Conservation (phyloP, 2,888 invertebrate species). For the Oeneis ivallda region DNA sequence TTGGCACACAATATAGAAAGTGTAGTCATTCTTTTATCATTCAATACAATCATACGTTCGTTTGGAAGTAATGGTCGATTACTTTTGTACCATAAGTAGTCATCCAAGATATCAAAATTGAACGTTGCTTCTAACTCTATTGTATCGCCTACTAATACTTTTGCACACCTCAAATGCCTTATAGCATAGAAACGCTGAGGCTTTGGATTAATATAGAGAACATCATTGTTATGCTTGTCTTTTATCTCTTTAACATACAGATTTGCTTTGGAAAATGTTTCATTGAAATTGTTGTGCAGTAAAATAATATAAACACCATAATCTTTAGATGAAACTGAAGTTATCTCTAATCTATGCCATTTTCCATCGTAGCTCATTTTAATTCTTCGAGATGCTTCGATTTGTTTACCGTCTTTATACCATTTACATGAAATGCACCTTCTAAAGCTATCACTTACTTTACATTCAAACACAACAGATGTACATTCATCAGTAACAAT, state of each 20-base stretch:
- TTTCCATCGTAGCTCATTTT: constrained; percentile 36
- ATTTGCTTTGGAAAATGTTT: constrained; percentile 41
- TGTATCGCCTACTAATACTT: constrained; percentile 38
- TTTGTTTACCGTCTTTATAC: constrained; percentile 45
- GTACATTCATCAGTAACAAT: constrained; percentile 40
- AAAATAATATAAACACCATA: constrained; percentile 46
- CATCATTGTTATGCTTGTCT: constrained; percentile 29
- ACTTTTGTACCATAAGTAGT: constrained; percentile 47
- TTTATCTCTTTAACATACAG: constrained; percentile 41
- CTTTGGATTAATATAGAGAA: constrained; percentile 29
- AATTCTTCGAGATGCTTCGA: constrained; percentile 36
- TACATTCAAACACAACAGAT: constrained; percentile 44
- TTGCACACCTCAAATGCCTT: constrained; percentile 40
- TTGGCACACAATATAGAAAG: constrained; percentile 40
- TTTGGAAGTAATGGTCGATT: constrained; percentile 38
- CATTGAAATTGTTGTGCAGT: constrained; percentile 32
- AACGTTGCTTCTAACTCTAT: constrained; percentile 43
- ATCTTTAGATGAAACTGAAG: constrained; percentile 38
- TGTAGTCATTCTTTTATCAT: constrained; percentile 32
- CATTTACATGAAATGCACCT: constrained; percentile 40
- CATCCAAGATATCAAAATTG: constrained; percentile 21
- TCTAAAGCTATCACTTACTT: constrained; percentile 35
- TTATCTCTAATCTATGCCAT: constrained; percentile 44
- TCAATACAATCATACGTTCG: constrained; percentile 38
- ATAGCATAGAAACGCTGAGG: constrained; percentile 28